Evolutionary conservation across 2,797 vertebrate genomes (phyloP), one percentile per base, ranked within the genome.

Genomic region (Tympanoctomys barrerae): DNA sequence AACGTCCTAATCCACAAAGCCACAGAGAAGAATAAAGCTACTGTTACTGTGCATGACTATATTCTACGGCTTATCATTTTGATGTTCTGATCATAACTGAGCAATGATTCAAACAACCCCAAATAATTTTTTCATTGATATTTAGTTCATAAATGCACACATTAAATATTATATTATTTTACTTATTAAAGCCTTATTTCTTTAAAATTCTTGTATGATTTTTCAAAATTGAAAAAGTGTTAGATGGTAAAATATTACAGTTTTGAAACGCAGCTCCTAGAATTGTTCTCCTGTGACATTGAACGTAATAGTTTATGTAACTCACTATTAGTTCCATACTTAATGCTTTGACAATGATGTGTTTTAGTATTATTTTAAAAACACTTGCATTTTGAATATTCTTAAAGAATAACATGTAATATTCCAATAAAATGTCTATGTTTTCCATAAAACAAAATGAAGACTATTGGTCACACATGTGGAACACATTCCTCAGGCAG

Each of bases 71-170:
- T 89, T 66, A 68, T 83, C 24, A 71, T 46, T 42, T 75, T 61
- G 28, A 61, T 59, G 61, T 19, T 26, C 6, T 33, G 22, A 24
- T 46, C 16, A 28, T 28, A 62, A 19, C 36, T 33, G 88, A 93
- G 7, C 21, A 86, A 85, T 49, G 81, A 86, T 89, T 96, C 90
- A 87, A 18, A 68, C 49, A 90, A 90, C 81, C 14, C 36, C 16
- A 46, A 73, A n/a, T 36, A 70, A 57, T 26, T 82, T 49, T 78
- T 96, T 90, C 36, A 85, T 39, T 84, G 22, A 95, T 73, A 90
- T 39, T 85, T 18, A 87, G 59, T 92, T 92, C n/a, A 42, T 66
- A 84, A 90, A 26, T 61, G 49, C 12, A 77, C 10, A 7, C 28
- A 10, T 73, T 87, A 90, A 68, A 90, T 14, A 75, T 11, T 89